A percentile compares a stretch with the other conserved stretches of the same genome.
These are phyloP conservation scores for Branchipolynoe longqiensis DNA, from an alignment of 2,888 invertebrate genomes.

Conservation along the genomic window DNA sequence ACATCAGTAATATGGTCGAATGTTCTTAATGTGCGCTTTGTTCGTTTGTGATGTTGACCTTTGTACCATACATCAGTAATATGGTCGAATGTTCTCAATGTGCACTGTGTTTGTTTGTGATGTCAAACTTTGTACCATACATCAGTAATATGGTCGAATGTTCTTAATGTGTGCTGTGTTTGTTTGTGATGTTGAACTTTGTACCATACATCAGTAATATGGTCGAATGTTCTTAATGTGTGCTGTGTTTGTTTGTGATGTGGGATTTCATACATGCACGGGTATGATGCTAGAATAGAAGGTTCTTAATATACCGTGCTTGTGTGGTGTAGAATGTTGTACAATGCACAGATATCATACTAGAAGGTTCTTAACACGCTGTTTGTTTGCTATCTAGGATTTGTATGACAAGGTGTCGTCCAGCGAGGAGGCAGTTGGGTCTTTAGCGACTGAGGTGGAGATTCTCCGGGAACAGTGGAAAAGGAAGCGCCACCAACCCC, in stretches of 20 bases:
- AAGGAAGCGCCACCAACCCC: neutral
- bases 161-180: no score
- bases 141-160: no score
- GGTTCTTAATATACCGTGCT: neutral
- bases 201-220: neutral
- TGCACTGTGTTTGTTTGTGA: no score
- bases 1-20: no score
- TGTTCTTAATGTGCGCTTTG: no score
- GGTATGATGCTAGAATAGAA: neutral
- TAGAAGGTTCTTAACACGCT: neutral
- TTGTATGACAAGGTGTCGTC: slow-evolving; percentile 5
- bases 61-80: no score
- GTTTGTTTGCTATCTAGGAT: slow-evolving; percentile 1
- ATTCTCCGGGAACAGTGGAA: slow-evolving; percentile 11
- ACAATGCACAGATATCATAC: no score
- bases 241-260: neutral
- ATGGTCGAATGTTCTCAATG: no score
- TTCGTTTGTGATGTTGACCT: no score
- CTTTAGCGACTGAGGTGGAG: slow-evolving; percentile 11
- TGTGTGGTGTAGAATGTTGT: neutral
- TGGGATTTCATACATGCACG: neutral
- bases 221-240: neutral
- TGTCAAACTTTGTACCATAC: no score
- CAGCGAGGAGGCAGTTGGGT: slow-evolving; percentile 13
- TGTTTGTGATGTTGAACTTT: no score